phyloP scores from a whole-genome alignment of 1,140 invertebrate species.

The Musca domestica region DNA sequence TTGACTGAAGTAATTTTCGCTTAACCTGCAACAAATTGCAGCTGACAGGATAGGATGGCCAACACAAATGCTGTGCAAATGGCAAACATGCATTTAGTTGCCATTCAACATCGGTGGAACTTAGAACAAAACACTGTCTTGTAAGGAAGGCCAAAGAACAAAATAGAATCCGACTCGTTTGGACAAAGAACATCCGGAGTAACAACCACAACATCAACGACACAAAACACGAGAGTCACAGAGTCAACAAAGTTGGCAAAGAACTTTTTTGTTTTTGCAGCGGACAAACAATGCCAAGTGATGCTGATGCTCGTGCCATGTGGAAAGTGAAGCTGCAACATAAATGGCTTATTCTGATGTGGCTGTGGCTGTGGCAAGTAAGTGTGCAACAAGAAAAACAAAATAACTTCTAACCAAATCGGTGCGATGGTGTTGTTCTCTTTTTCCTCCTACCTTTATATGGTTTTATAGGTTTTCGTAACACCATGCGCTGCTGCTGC shows the following conservation, averaged over 20 bases:
- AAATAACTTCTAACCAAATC: too few species aligned
- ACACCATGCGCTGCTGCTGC: not conserved
- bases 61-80: not conserved
- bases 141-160: not conserved
- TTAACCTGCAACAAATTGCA: slow-evolving; percentile 3
- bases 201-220: not conserved
- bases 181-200: not conserved
- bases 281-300: not conserved
- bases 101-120: not conserved
- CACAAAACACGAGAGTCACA: not conserved
- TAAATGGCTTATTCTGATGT: not conserved
- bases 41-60: slow-evolving; percentile 5
- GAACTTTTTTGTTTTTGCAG: not conserved
- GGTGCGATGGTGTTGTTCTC: too few species aligned
- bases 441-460: not conserved
- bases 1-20: not conserved
- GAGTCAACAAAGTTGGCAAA: not conserved
- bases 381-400: too few species aligned
- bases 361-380: too few species aligned
- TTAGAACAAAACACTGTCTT: not conserved
- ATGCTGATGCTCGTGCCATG: not conserved
- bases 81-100: not conserved
- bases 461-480: slow-evolving; percentile 14
- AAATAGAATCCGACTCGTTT: not conserved
- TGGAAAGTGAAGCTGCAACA: slow-evolving; percentile 2